Base-by-base conservation (phyloP, 2,888 invertebrate genomes). In the Pandemis corylana region DNA sequence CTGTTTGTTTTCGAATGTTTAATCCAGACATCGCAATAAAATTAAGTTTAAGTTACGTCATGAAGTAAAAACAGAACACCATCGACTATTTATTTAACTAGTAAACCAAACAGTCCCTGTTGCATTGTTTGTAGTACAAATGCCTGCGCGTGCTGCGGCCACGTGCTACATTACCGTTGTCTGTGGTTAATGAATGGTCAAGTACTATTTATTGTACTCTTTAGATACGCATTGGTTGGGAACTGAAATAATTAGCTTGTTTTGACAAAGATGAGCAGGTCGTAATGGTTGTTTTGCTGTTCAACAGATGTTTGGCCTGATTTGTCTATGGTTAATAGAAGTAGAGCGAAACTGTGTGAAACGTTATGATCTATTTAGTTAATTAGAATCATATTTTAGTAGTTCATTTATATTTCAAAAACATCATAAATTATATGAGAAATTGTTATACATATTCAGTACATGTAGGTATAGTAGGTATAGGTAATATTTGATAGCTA, bases 161-260 rank as follows among this genome's bases (percentile, higher is more conserved):
- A 69, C 74, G 69, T 74, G 74, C 59, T 68, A 46, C 28, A 49
- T 68, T 67, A 65, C 65, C 69, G 66, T 72, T 74, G 69, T 74
- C 69, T 74, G 69, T 51, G 56, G 64, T 41, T 69, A 69, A 70
- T 74, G 59, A 74, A 61, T 72, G 53, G 42, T 28, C 59, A 59
- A 59, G 59, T 59, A 59, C 10, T 28, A 67, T 7, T 7, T 56
- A 56, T 56, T 72, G n/a, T 62, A 10, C 36, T 42, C 2, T 41
- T n/a, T 13, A 42, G 36, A 28, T 62, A 42, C 62, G 3, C 36
- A 12, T 61, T 3, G 28, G 10, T 61, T 42, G 20, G 42, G 62
- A 42, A 42, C 42, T 41, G 20, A 42, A 62, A n/a, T 42, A n/a
- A 62, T 62, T 13, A 13, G 62, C 3, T 41, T 42, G 62, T 59